Evolutionary conservation across 2,888 invertebrate species (phyloP).

Genomic region (Trissolcus brochymenae): DNA sequence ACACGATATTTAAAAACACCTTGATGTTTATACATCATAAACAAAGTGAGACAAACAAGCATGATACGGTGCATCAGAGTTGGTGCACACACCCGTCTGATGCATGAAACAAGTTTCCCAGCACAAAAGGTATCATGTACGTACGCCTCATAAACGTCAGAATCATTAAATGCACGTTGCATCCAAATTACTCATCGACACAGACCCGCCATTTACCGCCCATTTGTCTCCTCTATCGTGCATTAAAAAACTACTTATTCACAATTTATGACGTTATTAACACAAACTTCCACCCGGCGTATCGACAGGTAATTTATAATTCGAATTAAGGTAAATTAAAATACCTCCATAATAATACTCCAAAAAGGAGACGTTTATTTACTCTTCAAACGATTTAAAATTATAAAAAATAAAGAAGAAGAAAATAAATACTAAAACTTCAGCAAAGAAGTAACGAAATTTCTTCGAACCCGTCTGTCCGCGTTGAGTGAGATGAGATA

Average conservation of each 20-base stretch:
- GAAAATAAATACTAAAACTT: too few relatives aligned
- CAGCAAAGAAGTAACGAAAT: too few relatives aligned
- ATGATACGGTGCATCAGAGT: too few relatives aligned
- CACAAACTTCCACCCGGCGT: neutral
- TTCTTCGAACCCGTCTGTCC: too few relatives aligned
- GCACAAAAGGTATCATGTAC: conserved; percentile 46
- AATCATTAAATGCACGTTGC: conserved; percentile 39
- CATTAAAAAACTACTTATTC: conserved; percentile 11
- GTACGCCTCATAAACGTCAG: conserved; percentile 40
- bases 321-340: conserved; percentile 1
- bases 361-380: too few relatives aligned
- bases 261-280: conserved; percentile 6
- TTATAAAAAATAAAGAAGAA: too few relatives aligned
- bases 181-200: conserved; percentile 45
- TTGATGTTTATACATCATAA: conserved; percentile 30
- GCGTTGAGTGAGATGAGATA: too few relatives aligned
- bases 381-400: too few relatives aligned
- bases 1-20: conserved; percentile 20
- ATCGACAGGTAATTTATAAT: conserved; percentile 6
- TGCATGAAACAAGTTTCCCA: conserved; percentile 37
- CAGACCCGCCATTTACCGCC: conserved; percentile 17
- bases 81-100: conserved; percentile 19
- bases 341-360: neutral
- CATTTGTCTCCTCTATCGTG: conserved; percentile 16
- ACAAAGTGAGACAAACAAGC: conserved; percentile 30